Base-by-base conservation (phyloP, 2,113 vertebrate genomes). In the Henicopernis longicauda region DNA sequence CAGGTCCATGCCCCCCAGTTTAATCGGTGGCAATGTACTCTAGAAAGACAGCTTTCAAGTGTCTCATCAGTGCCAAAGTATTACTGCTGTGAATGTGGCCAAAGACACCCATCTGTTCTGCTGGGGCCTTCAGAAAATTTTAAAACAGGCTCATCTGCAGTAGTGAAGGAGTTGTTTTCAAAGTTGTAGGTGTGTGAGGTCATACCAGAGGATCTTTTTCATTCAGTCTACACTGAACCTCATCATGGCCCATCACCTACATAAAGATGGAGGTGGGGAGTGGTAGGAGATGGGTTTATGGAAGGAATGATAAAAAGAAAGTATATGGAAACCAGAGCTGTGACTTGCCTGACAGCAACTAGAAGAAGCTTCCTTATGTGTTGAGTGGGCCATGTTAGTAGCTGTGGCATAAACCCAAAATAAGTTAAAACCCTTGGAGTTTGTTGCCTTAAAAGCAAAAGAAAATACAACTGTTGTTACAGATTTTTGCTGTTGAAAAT, bases 391-490 rank as follows among this genome's bases (percentile, higher is more conserved):
- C 58, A 10, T 50, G 16, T 67, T 63, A 52, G 71, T 59, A 79
- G 20, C 40, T 63, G 22, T 29, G 49, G 7, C 63, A 80, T 76
- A 88, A 94, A 78, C 42, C 22, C 26, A n/a, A 74, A 36, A 21
- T 14, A 72, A 88, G 63, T 62, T 70, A n/a, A 79, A 82, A 45
- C 13, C 45, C 12, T 62, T 62, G 49, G 11, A 44, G 21, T 54
- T 52, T 77, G n/a, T 87, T 96, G 88, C 52, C 70, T 91, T 95
- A 91, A 95, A 89, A 97, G 63, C 40, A 89, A 93, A 91, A 66
- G 26, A 69, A 92, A 84, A 74, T 11, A 44, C 9, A 90, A 26
- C 44, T 78, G n/a, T 85, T 87, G n/a, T 85, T 87, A 42, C 0
- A 19, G 76, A 22, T 20, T 95, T 96, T 72, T 80, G 10, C 85